Conservation (phyloP, 2,888 invertebrate genomes). For the Masnerella sp. region DNA sequence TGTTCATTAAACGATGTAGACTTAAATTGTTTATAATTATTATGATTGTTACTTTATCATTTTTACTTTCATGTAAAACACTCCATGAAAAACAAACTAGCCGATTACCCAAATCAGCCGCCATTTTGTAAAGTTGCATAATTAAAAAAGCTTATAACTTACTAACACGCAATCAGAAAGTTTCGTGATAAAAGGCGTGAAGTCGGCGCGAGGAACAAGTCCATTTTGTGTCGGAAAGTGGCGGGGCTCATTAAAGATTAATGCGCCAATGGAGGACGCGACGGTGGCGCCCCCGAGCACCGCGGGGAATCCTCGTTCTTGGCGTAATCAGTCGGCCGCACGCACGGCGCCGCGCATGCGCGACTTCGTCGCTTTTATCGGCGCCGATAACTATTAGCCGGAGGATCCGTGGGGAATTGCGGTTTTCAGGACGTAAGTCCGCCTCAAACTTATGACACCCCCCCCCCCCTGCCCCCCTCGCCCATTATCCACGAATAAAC, state of each 20-base stretch:
- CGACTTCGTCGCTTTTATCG: constrained; percentile 30
- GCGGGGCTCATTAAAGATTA: constrained; percentile 50
- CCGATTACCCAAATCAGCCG: too few species aligned
- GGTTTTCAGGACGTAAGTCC: constrained; percentile 29
- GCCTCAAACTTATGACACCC: constrained; percentile 29
- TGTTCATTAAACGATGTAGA: too few species aligned
- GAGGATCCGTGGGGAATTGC: constrained; percentile 45
- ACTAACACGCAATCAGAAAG: too few species aligned
- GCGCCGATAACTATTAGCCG: constrained; percentile 53
- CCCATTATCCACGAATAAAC: constrained; percentile 8
- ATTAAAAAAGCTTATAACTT: too few species aligned
- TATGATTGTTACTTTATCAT: too few species aligned
- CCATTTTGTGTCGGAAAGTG: constrained; percentile 27
- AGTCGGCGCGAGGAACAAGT: too few species aligned
- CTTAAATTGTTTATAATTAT: too few species aligned
- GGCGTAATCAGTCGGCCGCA: constrained; percentile 45
- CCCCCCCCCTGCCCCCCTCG: neutral
- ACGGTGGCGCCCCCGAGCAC: constrained; percentile 25
- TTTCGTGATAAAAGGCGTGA: too few species aligned
- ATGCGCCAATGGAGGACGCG: constrained; percentile 37
- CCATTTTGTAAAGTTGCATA: too few species aligned
- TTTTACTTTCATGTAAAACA: too few species aligned
- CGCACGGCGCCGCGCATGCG: neutral
- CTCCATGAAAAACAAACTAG: too few species aligned
- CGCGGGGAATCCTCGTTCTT: constrained; percentile 44